phyloP scores from a whole-genome alignment of 2,113 vertebrate species.

The Accipiter virgatus region DNA sequence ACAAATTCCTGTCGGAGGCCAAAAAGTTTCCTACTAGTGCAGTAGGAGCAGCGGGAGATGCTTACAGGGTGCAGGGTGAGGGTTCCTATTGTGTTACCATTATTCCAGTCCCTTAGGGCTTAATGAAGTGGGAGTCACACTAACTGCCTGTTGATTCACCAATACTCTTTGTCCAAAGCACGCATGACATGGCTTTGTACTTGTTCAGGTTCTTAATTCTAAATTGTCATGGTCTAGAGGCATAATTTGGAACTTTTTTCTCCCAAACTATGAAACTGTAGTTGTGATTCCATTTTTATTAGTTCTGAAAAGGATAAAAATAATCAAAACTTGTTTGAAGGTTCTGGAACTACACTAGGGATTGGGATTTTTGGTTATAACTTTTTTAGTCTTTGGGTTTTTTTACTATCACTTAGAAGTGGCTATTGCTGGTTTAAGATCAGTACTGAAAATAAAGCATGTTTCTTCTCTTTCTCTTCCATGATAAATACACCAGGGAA shows the following conservation, averaged over 20 bases:
- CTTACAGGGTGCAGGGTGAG: not conserved
- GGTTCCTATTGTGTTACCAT: not conserved
- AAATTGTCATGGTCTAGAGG: not conserved
- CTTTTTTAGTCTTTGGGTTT: not conserved
- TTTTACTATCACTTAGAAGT: not conserved
- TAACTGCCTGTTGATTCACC: not conserved
- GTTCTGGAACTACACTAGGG: not conserved
- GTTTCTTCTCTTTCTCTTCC: not conserved
- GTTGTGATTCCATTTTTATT: not conserved
- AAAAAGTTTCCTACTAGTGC: not conserved
- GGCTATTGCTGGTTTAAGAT: not conserved
- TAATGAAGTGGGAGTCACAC: fast-evolving
- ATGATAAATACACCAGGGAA: not conserved
- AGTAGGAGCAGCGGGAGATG: not conserved
- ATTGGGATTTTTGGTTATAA: not conserved
- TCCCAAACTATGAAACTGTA: not conserved
- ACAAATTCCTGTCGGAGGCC: not conserved
- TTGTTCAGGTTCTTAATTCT: not conserved
- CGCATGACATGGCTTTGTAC: fast-evolving
- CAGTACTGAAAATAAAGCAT: not conserved
- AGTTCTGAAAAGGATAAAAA: not conserved
- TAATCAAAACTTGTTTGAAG: not conserved
- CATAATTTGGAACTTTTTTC: not conserved
- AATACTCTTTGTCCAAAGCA: fast-evolving
- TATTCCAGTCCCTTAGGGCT: not conserved